Evolutionary conservation across 2,113 vertebrate genomes (phyloP), one percentile per base, ranked within the genome.

Genomic region (Psittacula cyanocephala): DNA sequence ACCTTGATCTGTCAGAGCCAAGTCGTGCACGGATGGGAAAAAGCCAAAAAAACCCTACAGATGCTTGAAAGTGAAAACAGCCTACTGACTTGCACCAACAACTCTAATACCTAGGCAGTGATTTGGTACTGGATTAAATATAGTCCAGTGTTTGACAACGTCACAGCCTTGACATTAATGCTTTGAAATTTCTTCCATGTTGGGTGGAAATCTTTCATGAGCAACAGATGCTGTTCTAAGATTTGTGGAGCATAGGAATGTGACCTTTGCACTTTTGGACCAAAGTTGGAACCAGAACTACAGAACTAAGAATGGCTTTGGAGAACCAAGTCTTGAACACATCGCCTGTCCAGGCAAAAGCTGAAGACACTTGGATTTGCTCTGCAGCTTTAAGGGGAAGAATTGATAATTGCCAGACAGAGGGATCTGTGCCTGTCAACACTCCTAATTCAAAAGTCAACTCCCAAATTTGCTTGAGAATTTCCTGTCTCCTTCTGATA

Each of bases 401-500:
- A 92, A 86, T 29, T 77, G 55, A 84, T 83, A 94, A 76, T 85
- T 89, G 60, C 86, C 89, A 93, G 91, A 95, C 91, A 96, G 92
- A 91, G 67, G 43, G 69, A 91, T 94, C 88, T 94, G 84, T 3
- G 70, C 59, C 81, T 97, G 95, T 96, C 94, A 97, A 91, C 96
- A 89, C 91, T 94, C 81, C 41, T 39, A 87, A 70, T 53, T 93
- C 77, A 77, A 50, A 95, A 96, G 82, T 92, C 59, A 86, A 50
- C 78, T 96, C 67, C 85, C 50, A 95, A 82, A 94, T 94, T 96
- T 94, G 41, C 74, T 87, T 11, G 67, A 95, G 88, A 94, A 95
- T 97, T 97, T 97, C 91, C 87, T 86, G 75, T 92, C 78, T 95
- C 91, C 29, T 76, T 82, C 83, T 95, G 93, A 95, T 95, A 91